Base-by-base conservation (phyloP, 2,797 vertebrate species). In the Uromys caudimaculatus region DNA sequence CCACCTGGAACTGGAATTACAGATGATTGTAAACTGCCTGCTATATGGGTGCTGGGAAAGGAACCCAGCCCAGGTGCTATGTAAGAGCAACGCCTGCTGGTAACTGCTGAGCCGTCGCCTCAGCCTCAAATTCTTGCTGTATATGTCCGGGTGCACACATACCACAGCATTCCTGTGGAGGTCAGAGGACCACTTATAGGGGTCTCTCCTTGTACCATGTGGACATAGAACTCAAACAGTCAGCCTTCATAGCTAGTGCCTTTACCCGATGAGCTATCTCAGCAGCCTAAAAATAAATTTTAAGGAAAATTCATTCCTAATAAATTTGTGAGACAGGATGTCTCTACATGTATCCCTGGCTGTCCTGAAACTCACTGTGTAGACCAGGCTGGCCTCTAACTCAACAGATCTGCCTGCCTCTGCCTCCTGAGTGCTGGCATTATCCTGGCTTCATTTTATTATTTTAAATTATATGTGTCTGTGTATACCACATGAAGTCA, bases 241-340 rank as follows among this genome's bases (percentile, higher is more conserved):
- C 52, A 75, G 50, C 23, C 47, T 44, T 75, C 17, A 6, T 29
- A 58, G 23, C 64, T 38, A 27, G 27, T 32, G 11, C 2, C n/a
- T 73, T 75, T 75, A 9, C n/a, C 86, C 56, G n/a, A 52, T 54
- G 11, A 38, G 47, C 50, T 50, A 4, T 75, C 38, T 58, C n/a
- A 21, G 12, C 38, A 60, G 41, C 54, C 38, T 44, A 29, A 44
- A 89, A 52, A 67, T 67, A 32, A 35, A n/a, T n/a, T 69, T 69
- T 69, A 69, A 67, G n/a, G 60, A 93, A 82, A 67, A 92, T 84
- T 89, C 52, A 64, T 44, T 93, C 86, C 27, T 88, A 69, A 73
- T 90, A 92, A 35, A 50, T 77, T 62, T 21, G 29, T 47, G 60
- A 13, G 38, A 19, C 41, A 23, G 10, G 41, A 32, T 7, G 41